phyloP scores from a whole-genome alignment of 2,797 vertebrate genomes.

The Platalea minor region DNA sequence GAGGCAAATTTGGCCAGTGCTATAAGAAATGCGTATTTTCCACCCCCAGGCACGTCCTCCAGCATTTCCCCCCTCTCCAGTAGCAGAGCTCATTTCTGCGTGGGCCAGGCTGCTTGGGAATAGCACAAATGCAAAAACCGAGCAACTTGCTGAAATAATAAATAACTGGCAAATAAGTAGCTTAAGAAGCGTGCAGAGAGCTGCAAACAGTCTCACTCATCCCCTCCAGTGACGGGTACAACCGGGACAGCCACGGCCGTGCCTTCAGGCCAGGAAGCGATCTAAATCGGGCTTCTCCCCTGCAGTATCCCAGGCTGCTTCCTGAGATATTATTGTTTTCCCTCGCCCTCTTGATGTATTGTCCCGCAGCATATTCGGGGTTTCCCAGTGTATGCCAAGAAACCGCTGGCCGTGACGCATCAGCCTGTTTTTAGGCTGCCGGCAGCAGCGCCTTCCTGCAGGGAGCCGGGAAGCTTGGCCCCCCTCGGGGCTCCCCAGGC shows the following conservation, averaged over 20 bases:
- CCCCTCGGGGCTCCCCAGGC: not conserved
- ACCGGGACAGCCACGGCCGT: not conserved
- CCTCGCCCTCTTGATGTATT: conserved; percentile 7
- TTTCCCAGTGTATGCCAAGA: not conserved
- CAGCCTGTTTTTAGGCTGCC: not conserved
- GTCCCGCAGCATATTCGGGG: not conserved
- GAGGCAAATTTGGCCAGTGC: not conserved
- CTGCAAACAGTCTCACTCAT: not conserved
- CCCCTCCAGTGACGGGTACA: rapidly evolving
- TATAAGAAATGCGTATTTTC: not conserved
- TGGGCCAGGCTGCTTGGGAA: not conserved
- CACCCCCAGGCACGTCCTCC: rapidly evolving
- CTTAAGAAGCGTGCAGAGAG: not conserved
- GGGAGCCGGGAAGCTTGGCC: not conserved
- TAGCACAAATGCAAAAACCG: rapidly evolving
- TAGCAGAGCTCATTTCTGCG: not conserved
- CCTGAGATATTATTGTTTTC: conserved; percentile 37
- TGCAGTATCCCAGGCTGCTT: not conserved
- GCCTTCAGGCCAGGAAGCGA: not conserved
- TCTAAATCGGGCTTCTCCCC: conserved; percentile 24
- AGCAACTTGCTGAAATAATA: not conserved
- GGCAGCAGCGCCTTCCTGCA: not conserved
- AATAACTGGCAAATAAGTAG: not conserved
- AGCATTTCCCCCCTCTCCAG: not conserved
- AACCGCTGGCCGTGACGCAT: not conserved